Evolutionary conservation across 2,888 invertebrate species (phyloP).

Genomic region (Drosophila picticornis): DNA sequence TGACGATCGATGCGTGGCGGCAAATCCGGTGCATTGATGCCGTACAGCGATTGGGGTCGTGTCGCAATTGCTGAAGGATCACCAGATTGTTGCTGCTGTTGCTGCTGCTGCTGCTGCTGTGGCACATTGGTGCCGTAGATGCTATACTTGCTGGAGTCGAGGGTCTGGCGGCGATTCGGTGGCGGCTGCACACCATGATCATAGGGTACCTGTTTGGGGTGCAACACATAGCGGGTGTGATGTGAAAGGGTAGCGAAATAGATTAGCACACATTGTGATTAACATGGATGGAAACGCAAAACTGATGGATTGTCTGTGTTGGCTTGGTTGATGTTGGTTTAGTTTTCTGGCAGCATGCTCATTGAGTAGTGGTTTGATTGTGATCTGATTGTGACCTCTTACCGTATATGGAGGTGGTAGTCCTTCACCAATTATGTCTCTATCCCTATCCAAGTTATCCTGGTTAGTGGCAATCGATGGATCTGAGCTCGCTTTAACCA

Average conservation of each 20-base stretch:
- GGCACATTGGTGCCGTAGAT: constrained; percentile 79
- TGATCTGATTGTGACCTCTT: constrained; percentile 85
- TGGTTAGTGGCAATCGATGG: constrained; percentile 97
- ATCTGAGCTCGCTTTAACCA: constrained; percentile 95
- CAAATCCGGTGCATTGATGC: constrained; percentile 89
- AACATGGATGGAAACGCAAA: constrained; percentile 9
- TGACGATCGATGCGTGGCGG: constrained; percentile 93
- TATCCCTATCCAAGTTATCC: constrained; percentile 91
- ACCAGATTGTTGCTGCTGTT: constrained; percentile 75
- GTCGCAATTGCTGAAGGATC: constrained; percentile 80
- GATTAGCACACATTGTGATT: constrained; percentile 60
- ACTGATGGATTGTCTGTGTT: not conserved
- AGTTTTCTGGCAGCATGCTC: constrained; percentile 63
- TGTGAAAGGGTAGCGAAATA: constrained; percentile 53
- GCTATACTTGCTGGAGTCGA: constrained; percentile 82
- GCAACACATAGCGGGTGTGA: constrained; percentile 43
- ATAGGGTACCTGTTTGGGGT: constrained; percentile 82
- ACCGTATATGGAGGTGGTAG: constrained; percentile 95
- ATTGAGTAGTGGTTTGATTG: constrained; percentile 29
- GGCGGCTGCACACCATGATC: constrained; percentile 82
- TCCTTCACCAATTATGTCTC: constrained; percentile 87
- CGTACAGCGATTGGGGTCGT: constrained; percentile 86
- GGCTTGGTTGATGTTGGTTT: constrained; percentile 39
- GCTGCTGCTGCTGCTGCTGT: constrained; percentile 49
- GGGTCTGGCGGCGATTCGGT: constrained; percentile 84